Evolutionary conservation across 2,888 invertebrate genomes (phyloP).

Genomic region (Mesochorus sp.): DNA sequence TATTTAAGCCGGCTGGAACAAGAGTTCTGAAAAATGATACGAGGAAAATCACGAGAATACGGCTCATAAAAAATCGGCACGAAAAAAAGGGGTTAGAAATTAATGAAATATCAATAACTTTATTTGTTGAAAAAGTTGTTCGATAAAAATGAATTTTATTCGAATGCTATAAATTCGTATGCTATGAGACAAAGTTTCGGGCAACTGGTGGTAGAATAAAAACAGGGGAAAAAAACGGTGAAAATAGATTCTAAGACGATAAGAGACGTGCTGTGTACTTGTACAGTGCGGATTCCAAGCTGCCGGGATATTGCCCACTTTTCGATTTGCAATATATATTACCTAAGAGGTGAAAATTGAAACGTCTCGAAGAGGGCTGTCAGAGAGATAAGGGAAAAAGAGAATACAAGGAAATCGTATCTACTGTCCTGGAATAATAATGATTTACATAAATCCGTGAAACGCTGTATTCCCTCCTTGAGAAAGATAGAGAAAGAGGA

Average conservation of each 20-base stretch:
- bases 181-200: background rate
- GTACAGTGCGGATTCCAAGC: constrained; percentile 22
- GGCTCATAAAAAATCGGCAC: constrained; percentile 4
- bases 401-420: constrained; percentile 43
- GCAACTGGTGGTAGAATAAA: constrained; percentile 23
- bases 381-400: background rate
- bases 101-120: no score
- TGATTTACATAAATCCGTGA: constrained; percentile 62
- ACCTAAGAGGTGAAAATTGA: constrained; percentile 32
- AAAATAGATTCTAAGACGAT: constrained; percentile 25
- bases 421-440: constrained; percentile 52
- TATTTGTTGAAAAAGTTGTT: background rate
- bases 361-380: constrained; percentile 23
- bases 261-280: constrained; percentile 28
- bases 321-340: constrained; percentile 28
- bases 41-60: background rate
- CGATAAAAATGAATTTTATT: background rate
- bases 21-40: constrained; percentile 3
- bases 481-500: background rate
- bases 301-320: background rate
- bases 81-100: background rate
- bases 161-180: background rate
- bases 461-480: constrained; percentile 41
- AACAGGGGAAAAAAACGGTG: constrained; percentile 1
- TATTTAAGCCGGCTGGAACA: background rate